Conservation (phyloP, 2,797 vertebrate species). For the Rhinichthys osculus region DNA sequence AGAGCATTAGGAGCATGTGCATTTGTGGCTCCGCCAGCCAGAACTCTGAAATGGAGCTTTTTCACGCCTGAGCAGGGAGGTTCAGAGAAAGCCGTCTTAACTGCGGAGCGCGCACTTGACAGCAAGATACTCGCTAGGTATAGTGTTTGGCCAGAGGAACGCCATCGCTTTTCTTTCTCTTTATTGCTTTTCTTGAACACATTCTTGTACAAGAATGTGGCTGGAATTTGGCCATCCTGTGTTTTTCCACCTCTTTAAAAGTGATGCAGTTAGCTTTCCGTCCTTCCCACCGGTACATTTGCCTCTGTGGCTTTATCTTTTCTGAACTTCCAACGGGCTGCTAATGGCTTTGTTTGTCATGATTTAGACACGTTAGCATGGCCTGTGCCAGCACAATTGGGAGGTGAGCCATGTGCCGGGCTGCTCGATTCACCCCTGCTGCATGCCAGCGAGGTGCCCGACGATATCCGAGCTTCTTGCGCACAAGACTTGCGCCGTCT, state of each 20-base stretch:
- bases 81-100: constrained; percentile 35
- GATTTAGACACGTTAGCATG: constrained; percentile 73
- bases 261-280: constrained; percentile 8
- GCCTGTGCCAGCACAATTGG: constrained; percentile 74
- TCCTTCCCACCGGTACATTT: constrained; percentile 2
- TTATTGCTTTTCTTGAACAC: constrained; percentile 14
- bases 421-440: constrained; percentile 51
- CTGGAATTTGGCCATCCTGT: constrained; percentile 11
- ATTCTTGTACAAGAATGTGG: not conserved
- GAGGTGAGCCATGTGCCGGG: constrained; percentile 73
- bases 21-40: constrained; percentile 47
- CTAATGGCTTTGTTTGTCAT: constrained; percentile 67
- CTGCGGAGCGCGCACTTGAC: constrained; percentile 28
- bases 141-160: not conserved
- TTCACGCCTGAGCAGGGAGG: constrained; percentile 41
- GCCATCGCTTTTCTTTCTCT: not conserved
- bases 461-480: constrained; percentile 32
- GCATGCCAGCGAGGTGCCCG: constrained; percentile 44
- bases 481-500: not conserved
- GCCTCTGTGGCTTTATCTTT: constrained; percentile 67
- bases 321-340: constrained; percentile 78
- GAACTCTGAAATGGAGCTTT: constrained; percentile 52
- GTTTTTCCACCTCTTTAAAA: constrained; percentile 21
- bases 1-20: constrained; percentile 49
- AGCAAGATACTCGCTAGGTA: constrained; percentile 18